Conservation (phyloP, 2,797 vertebrate genomes). For the Anas acuta region DNA sequence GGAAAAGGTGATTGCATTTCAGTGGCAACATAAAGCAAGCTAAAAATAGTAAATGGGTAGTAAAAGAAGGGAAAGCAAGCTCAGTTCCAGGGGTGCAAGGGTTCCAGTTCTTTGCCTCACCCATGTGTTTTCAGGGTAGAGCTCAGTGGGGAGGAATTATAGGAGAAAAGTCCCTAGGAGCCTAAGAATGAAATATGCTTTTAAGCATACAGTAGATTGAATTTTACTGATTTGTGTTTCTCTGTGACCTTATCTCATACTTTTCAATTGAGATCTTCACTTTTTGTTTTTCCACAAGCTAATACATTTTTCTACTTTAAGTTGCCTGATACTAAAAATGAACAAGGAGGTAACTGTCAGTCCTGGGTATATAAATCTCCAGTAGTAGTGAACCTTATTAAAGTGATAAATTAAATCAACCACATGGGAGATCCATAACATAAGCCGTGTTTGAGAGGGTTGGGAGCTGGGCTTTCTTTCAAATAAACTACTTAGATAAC, state of each 20-base stretch:
- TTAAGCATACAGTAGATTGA: background rate
- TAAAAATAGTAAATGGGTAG: background rate
- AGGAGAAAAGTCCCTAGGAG: background rate
- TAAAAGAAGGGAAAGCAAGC: background rate
- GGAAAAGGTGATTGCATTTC: background rate
- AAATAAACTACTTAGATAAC: background rate
- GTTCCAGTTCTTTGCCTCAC: background rate
- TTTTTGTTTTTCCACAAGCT: background rate
- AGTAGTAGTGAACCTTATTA: background rate
- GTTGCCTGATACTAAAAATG: background rate
- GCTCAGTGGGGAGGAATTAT: background rate
- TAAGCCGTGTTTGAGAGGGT: background rate
- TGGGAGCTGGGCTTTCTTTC: background rate
- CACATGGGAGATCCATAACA: fast-evolving
- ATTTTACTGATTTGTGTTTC: background rate
- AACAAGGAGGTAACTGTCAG: background rate
- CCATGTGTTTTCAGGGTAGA: fast-evolving
- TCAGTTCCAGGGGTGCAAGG: fast-evolving
- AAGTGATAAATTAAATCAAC: background rate
- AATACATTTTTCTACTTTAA: background rate
- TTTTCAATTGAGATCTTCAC: background rate
- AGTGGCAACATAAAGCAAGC: background rate
- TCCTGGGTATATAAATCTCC: background rate
- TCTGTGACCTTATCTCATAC: background rate
- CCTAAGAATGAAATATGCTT: background rate